Conservation (phyloP, 2,888 invertebrate genomes). For the Muschampia plurimacula region DNA sequence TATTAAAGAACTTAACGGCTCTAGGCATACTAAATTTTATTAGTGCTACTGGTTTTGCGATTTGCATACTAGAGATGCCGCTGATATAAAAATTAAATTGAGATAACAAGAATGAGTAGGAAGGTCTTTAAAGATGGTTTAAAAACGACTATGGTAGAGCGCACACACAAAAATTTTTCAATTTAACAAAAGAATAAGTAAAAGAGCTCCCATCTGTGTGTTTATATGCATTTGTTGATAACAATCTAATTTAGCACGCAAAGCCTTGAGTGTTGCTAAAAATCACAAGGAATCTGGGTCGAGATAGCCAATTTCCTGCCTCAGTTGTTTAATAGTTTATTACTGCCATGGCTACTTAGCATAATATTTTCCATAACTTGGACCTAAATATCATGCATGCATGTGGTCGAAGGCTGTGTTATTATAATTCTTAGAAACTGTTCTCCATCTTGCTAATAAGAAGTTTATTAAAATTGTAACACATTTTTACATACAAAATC, state of each 20-base stretch:
- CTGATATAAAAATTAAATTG: not conserved
- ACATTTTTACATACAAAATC: too few relatives aligned
- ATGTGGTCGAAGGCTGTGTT: not conserved
- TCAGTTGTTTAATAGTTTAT: slow-evolving; percentile 24
- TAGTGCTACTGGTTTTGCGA: too few relatives aligned
- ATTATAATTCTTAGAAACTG: not conserved
- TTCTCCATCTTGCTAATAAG: not conserved
- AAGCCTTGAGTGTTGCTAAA: slow-evolving; percentile 24
- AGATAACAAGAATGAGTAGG: not conserved
- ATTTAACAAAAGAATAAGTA: not conserved
- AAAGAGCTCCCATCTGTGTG: not conserved
- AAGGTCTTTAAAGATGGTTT: not conserved
- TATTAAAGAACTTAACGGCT: not conserved
- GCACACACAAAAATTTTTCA: not conserved
- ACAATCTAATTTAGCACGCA: slow-evolving; percentile 17
- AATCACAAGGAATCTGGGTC: slow-evolving; percentile 18
- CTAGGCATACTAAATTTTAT: not conserved
- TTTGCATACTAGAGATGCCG: too few relatives aligned
- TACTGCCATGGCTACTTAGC: slow-evolving; percentile 11
- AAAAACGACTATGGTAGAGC: not conserved
- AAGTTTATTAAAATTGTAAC: too few relatives aligned
- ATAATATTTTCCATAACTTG: slow-evolving; percentile 23
- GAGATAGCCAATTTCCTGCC: slow-evolving; percentile 25
- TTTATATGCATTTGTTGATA: slow-evolving; percentile 22
- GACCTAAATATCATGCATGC: not conserved